Percentiles rank a stretch among this genome's conserved stretches.
Evolutionary conservation across 1,140 invertebrate genomes (phyloP).

Genomic region (Platorchestia sp.): DNA sequence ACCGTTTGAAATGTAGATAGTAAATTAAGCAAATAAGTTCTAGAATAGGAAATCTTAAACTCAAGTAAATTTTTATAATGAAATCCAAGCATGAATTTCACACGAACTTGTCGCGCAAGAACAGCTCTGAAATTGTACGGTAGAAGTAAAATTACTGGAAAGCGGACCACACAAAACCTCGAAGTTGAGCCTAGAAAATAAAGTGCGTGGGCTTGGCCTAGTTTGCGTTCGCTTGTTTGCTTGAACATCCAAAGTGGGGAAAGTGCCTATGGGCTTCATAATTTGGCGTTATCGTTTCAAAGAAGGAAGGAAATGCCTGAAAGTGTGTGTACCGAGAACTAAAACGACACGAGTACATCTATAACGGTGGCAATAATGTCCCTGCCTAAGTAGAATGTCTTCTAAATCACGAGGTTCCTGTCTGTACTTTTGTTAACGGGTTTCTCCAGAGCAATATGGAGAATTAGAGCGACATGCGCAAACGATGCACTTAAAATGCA

Average conservation of each 20-base stretch:
- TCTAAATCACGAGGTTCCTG: background rate
- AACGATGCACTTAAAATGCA: background rate
- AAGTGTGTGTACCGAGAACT: background rate
- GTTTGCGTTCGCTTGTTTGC: conserved; percentile 32
- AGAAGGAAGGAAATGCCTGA: background rate
- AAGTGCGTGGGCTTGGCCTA: background rate
- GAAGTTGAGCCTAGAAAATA: background rate
- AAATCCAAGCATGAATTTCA: background rate
- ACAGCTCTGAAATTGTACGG: background rate
- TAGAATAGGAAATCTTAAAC: background rate
- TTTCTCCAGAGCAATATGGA: background rate
- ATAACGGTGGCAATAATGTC: background rate
- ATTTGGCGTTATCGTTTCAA: background rate
- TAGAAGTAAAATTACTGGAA: background rate
- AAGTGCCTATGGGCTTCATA: conserved; percentile 13
- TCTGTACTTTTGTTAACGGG: background rate
- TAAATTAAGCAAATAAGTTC: background rate
- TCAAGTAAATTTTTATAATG: background rate
- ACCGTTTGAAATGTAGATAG: background rate
- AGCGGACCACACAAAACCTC: background rate
- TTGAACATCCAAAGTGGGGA: background rate
- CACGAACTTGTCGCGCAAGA: background rate
- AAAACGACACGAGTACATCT: background rate
- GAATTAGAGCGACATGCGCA: background rate
- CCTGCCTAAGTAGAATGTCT: background rate